Evolutionary conservation across 2,113 vertebrate species (phyloP).

Genomic region (Manacus vitellinus): DNA sequence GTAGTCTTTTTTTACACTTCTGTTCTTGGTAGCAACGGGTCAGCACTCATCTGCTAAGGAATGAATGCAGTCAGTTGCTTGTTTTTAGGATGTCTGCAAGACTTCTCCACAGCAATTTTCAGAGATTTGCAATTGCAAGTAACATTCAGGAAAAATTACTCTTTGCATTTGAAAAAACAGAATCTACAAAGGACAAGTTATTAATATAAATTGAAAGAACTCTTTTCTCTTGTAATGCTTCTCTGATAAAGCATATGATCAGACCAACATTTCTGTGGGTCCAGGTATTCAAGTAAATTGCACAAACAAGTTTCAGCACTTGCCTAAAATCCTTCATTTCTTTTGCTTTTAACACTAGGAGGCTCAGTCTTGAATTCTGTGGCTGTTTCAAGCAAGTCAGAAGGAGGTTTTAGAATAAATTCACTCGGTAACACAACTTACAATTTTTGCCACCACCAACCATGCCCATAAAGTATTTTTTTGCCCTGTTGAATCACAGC

Average conservation of each 20-base stretch:
- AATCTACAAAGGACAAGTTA: not conserved
- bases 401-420: not conserved
- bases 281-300: not conserved
- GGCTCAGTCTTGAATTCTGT: not conserved
- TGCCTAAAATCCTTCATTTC: not conserved
- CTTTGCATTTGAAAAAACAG: not conserved
- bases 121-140: not conserved
- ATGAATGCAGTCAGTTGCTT: conserved; percentile 7
- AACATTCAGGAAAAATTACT: not conserved
- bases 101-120: not conserved
- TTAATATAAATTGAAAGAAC: not conserved
- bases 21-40: conserved; percentile 4
- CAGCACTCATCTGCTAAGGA: conserved; percentile 3
- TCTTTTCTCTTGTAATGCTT: not conserved
- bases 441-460: not conserved
- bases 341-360: not conserved
- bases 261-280: not conserved
- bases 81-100: not conserved
- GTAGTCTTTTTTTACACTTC: conserved; percentile 38
- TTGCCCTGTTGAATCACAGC: not conserved
- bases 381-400: not conserved
- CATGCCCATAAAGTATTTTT: not conserved
- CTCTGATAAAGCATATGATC: not conserved
- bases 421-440: not conserved
- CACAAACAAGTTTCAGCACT: not conserved